phyloP scores from a whole-genome alignment of 2,797 vertebrate species.

The Smutsia temminckii region DNA sequence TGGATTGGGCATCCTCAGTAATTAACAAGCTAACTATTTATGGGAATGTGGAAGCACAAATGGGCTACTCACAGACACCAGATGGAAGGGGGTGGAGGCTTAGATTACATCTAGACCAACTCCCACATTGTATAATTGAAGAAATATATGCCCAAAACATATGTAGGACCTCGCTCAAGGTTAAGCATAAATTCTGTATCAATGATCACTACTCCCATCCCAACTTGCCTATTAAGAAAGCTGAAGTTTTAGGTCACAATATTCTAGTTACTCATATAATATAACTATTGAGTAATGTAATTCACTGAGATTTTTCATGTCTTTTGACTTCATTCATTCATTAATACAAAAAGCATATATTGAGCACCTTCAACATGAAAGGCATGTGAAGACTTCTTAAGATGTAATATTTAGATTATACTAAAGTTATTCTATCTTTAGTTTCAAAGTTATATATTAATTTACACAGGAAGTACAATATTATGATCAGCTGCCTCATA shows the following conservation, averaged over 20 bases:
- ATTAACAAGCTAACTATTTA: neutral
- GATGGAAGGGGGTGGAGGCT: neutral
- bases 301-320: neutral
- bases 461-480: neutral
- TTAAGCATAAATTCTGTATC: neutral
- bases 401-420: neutral
- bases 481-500: neutral
- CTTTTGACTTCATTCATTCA: neutral
- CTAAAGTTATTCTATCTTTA: neutral
- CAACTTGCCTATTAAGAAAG: neutral
- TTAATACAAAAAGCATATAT: neutral
- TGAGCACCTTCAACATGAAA: neutral
- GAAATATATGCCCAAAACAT: neutral
- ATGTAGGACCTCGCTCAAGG: neutral
- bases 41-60: neutral
- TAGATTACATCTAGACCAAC: neutral
- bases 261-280: neutral
- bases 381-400: neutral
- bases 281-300: neutral
- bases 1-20: neutral
- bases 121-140: neutral
- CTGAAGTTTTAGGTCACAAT: neutral
- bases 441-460: conserved; percentile 4
- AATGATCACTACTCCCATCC: neutral
- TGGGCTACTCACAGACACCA: neutral